Evolutionary conservation across 2,113 vertebrate species (phyloP).

Genomic region (Aphelocoma coerulescens): DNA sequence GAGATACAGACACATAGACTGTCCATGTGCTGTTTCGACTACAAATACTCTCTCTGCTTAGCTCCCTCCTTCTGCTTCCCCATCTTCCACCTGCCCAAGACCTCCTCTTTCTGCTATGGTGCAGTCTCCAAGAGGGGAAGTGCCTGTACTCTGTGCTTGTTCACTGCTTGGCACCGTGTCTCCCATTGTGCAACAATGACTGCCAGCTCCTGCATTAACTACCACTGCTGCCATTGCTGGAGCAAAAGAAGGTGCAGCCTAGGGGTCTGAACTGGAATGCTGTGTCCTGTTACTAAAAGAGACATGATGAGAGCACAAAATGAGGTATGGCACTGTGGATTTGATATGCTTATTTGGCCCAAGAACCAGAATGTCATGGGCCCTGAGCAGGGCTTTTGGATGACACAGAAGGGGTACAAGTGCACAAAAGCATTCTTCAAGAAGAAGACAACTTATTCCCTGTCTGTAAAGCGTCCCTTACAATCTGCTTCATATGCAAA

Average conservation of each 20-base stretch:
- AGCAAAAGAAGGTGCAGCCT: background rate
- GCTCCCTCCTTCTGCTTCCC: background rate
- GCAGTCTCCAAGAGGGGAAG: background rate
- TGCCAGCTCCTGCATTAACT: background rate
- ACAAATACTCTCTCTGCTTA: background rate
- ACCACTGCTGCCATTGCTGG: background rate
- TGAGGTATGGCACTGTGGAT: background rate
- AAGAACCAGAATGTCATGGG: background rate
- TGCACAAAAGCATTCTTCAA: background rate
- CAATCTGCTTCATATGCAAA: background rate
- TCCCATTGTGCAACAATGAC: fast-evolving
- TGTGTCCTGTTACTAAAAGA: background rate
- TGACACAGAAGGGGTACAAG: background rate
- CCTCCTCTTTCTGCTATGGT: background rate
- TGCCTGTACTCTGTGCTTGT: background rate
- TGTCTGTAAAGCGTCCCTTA: background rate
- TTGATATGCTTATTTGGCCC: background rate
- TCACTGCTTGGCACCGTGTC: background rate
- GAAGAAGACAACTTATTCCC: background rate
- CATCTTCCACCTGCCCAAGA: background rate
- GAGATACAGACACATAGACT: background rate
- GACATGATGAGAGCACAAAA: background rate
- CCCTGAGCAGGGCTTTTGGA: background rate
- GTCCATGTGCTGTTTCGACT: background rate
- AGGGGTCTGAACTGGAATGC: background rate